These are phyloP conservation scores for Corythaixoides concolor DNA, from an alignment of 2,113 vertebrate species.

Conservation along the genomic window DNA sequence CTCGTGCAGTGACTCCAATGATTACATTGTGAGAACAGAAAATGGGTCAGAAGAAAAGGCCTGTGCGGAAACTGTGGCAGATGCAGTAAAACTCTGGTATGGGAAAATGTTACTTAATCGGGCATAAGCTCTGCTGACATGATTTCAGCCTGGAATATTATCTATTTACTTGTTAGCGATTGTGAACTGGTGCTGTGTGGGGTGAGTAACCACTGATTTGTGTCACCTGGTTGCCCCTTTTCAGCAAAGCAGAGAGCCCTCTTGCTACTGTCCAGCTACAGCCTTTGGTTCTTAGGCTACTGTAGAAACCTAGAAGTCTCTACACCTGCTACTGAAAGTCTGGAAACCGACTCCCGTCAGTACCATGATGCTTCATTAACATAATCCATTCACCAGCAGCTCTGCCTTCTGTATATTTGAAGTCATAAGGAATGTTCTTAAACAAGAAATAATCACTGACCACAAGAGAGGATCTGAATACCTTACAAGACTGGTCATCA, in stretches of 20 bases:
- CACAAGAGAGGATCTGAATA: not conserved
- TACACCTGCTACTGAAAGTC: not conserved
- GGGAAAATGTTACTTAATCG: not conserved
- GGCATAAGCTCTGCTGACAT: not conserved
- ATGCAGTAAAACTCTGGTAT: not conserved
- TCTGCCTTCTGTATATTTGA: not conserved
- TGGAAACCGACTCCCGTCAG: not conserved
- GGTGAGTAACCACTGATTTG: not conserved
- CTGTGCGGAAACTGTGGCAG: not conserved
- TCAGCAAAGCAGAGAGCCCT: not conserved
- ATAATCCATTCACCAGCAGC: not conserved
- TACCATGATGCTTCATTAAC: not conserved
- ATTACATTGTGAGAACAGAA: not conserved
- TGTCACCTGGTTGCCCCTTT: not conserved
- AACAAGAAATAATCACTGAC: not conserved
- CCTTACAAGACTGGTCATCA: not conserved
- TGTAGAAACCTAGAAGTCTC: not conserved
- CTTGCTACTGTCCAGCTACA: not conserved
- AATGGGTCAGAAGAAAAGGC: not conserved
- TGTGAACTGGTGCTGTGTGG: not conserved
- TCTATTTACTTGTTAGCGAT: not conserved
- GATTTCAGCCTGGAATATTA: not conserved
- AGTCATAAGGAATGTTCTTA: not conserved
- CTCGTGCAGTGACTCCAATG: not conserved
- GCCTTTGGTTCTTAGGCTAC: not conserved